Conservation (phyloP, 2,797 vertebrate species). For the Ctenopoma kingsleyae region DNA sequence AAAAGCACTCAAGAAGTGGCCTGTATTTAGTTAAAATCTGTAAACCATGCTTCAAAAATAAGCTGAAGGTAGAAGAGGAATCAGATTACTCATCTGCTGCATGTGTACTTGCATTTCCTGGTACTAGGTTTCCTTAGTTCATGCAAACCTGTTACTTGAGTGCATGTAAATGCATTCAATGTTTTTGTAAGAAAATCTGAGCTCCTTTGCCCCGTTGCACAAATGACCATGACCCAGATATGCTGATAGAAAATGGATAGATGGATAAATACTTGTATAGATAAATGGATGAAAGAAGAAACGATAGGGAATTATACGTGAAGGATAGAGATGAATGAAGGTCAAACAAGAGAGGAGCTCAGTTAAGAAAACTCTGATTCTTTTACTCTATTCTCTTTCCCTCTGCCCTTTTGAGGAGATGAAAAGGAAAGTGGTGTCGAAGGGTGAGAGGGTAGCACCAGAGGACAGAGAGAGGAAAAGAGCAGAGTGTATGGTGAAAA, state of each 20-base stretch:
- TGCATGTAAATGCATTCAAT: no score
- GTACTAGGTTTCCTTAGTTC: no score
- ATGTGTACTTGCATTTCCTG: no score
- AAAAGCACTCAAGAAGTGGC: no score
- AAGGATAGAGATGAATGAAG: constrained; percentile 11
- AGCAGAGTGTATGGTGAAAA: constrained; percentile 22
- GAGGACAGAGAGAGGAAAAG: constrained; percentile 26
- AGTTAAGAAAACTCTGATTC: constrained; percentile 33
- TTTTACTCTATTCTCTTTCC: constrained; percentile 17
- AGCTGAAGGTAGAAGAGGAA: no score
- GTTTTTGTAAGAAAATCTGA: not conserved
- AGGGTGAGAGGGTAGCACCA: constrained; percentile 28
- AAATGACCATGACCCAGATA: not conserved
- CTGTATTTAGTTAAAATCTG: no score
- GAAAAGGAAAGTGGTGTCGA: constrained; percentile 39
- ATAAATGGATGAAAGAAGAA: not conserved
- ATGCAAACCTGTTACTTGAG: no score
- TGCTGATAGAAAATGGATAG: constrained; percentile 1
- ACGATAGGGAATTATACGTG: constrained; percentile 1
- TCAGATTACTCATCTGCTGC: no score
- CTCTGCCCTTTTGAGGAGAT: constrained; percentile 46
- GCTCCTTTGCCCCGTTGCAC: not conserved
- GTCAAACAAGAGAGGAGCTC: constrained; percentile 2
- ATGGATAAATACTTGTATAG: constrained; percentile 14
- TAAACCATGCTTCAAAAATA: no score